Conservation (phyloP, 2,797 vertebrate genomes). For the Meriones psammophilus region DNA sequence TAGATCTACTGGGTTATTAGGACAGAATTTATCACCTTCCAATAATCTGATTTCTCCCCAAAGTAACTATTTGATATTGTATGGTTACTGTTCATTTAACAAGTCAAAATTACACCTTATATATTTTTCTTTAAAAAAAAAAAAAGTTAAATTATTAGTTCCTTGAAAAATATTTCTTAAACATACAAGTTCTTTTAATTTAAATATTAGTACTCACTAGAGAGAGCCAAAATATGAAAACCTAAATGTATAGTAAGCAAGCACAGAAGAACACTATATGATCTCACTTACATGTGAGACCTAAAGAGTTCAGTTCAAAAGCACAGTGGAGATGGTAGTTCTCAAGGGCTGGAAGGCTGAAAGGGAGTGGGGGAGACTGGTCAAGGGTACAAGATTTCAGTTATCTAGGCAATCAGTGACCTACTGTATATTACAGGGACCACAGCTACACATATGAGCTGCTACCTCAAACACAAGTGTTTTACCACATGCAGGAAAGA, state of each 20-base stretch:
- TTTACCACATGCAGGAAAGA: not conserved
- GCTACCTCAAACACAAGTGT: not conserved
- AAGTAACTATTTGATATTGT: slow-evolving; percentile 25
- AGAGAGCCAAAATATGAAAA: not conserved
- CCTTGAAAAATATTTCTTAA: slow-evolving; percentile 51
- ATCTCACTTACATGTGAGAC: not conserved
- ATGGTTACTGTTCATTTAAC: slow-evolving; percentile 3
- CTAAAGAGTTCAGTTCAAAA: not conserved
- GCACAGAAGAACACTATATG: not conserved
- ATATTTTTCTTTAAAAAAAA: slow-evolving; percentile 43
- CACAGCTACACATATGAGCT: not conserved
- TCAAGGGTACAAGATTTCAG: not conserved
- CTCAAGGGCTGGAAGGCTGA: not conserved
- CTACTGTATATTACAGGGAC: not conserved
- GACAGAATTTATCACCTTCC: slow-evolving; percentile 17
- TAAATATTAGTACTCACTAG: slow-evolving; percentile 1
- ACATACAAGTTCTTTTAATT: not conserved
- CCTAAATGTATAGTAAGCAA: not conserved
- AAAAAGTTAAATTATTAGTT: slow-evolving; percentile 24
- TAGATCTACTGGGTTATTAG: not conserved
- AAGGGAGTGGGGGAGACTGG: not conserved
- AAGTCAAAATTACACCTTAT: not conserved
- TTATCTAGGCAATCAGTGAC: not conserved
- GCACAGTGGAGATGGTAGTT: not conserved
- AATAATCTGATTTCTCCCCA: slow-evolving; percentile 21